Base-by-base conservation (phyloP, 2,888 invertebrate genomes). In the Oligia latruncula region DNA sequence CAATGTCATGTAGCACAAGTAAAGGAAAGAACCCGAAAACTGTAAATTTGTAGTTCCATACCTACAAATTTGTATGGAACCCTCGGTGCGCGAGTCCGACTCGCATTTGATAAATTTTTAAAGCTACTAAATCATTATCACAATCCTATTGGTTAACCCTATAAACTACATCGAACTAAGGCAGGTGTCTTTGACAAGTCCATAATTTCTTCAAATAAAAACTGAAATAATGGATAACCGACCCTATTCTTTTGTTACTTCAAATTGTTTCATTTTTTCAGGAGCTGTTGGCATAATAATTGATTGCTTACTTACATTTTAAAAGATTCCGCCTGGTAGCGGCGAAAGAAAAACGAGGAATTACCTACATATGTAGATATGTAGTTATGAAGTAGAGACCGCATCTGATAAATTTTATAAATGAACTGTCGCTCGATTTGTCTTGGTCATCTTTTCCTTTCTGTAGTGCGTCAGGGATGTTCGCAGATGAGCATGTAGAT, bases 281-380 rank as follows among this genome's bases (percentile, higher is more conserved):
- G 11, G 46, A 52, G 55, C 65, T 64, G 77, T 64, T 77, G 66
- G 66, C 58, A 82, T 74, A 83, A 82, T 74, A 83, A 86, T 62
- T 65, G 74, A 84, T 82, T 74, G 65, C 71, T 86, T 73, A 46
- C 65, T 62, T 64, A 66, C 35, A 52, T 78, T 86, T 83, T 74
- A 72, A 86, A 75, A 78, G 20, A 72, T 72, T 72, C 72, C n/a
- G n/a, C 43, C 60, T 40, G 55, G 46, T 15, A 40, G 43, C 23
- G 43, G 49, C 13, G 43, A 67, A 71, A 73, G 66, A 58, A 58
- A 71, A 65, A 67, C 29, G 49, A 55, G 40, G 58, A 73, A 81
- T 80, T 75, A n/a, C n/a, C n/a, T n/a, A n/a, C n/a, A n/a, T n/a
- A 85, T 75, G 66, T 40, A 71, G 64, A 40, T 64, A 46, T 46